Conservation (phyloP, 2,797 vertebrate genomes). For the Enteromius radiatus region DNA sequence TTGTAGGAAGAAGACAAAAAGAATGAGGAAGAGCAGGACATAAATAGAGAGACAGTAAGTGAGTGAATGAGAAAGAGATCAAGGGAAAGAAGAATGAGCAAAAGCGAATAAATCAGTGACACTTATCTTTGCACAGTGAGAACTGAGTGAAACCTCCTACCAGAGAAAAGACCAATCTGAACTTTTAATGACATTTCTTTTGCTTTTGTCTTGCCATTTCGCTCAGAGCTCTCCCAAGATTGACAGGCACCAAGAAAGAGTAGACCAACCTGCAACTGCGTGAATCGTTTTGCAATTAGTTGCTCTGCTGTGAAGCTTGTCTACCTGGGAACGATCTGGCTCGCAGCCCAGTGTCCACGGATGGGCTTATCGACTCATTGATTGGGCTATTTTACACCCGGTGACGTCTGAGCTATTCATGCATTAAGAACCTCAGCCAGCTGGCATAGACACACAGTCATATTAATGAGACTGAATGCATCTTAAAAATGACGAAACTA, state of each 20-base stretch:
- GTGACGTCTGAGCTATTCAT: conserved; percentile 64
- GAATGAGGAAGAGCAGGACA: conserved; percentile 43
- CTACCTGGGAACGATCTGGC: conserved; percentile 51
- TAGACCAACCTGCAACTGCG: conserved; percentile 37
- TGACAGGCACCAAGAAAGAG: conserved; percentile 51
- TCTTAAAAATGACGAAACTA: conserved; percentile 9
- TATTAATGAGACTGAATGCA: conserved; percentile 63
- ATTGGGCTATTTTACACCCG: conserved; percentile 65
- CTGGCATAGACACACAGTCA: conserved; percentile 75
- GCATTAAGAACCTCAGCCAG: conserved; percentile 68
- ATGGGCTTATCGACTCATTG: conserved; percentile 65
- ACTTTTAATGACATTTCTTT: conserved; percentile 54
- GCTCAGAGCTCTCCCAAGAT: conserved; percentile 28
- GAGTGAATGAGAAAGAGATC: conserved; percentile 39
- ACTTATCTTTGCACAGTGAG: conserved; percentile 30
- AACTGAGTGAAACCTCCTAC: conserved; percentile 23
- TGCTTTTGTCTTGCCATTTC: conserved; percentile 38
- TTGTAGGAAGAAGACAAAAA: conserved; percentile 37
- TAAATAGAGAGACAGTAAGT: conserved; percentile 44
- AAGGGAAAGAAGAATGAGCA: conserved; percentile 21
- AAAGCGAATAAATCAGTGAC: conserved; percentile 36
- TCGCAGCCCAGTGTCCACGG: conserved; percentile 20
- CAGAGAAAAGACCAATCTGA: conserved; percentile 49
- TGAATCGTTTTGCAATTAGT: conserved; percentile 56
- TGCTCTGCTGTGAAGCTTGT: conserved; percentile 48